These are phyloP conservation scores for Ceratina australensis DNA, from an alignment of 1,140 invertebrate genomes.

Conservation along the genomic window DNA sequence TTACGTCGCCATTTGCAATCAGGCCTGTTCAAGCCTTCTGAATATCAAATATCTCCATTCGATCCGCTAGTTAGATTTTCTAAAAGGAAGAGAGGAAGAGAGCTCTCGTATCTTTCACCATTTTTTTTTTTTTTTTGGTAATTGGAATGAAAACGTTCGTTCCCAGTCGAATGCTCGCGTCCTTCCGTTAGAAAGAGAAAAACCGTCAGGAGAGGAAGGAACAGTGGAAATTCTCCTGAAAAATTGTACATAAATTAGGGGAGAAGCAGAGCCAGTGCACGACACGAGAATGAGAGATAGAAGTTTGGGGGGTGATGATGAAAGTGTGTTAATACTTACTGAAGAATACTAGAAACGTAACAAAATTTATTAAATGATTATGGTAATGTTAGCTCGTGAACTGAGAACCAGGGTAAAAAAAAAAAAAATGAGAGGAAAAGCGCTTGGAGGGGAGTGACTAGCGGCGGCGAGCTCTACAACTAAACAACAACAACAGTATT, in stretches of 20 bases:
- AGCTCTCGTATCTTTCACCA: neutral
- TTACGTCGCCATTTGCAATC: no score
- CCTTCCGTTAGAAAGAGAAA: no score
- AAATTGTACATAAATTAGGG: neutral
- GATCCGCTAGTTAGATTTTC: no score
- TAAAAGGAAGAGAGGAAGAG: conserved; percentile 2
- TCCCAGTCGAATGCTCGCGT: neutral
- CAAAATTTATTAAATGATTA: no score
- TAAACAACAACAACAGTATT: conserved; percentile 81
- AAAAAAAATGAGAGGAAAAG: neutral
- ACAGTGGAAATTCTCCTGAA: neutral
- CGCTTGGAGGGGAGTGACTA: conserved; percentile 71
- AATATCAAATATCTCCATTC: neutral
- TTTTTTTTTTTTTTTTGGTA: neutral
- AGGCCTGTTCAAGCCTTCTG: no score
- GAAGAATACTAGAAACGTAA: no score
- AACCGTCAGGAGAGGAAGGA: conserved; percentile 3
- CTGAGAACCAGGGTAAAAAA: no score
- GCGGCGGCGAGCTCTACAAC: conserved; percentile 80
- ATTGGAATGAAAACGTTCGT: neutral
- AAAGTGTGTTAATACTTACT: no score
- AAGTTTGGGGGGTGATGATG: no score
- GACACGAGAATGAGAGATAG: no score
- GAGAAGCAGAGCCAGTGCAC: neutral
- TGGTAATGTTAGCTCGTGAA: no score